Conservation (phyloP, 2,113 vertebrate species). For the Barnardius zonarius region DNA sequence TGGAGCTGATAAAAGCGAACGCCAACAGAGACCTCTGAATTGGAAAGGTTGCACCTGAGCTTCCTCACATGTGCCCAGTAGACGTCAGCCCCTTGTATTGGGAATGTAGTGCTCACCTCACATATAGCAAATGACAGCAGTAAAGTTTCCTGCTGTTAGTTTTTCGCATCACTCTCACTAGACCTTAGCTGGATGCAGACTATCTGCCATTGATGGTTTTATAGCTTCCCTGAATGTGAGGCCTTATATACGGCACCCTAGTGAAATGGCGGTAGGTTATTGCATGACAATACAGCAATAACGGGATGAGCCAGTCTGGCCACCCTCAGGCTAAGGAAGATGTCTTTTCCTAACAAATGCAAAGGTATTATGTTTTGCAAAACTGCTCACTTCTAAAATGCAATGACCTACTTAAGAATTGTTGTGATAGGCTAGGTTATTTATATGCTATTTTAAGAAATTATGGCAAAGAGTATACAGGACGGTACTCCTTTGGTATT, state of each 20-base stretch:
- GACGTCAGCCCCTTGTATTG: background rate
- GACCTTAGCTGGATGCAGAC: background rate
- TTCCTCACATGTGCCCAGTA: background rate
- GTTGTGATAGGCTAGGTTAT: background rate
- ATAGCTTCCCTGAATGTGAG: background rate
- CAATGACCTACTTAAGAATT: fast-evolving
- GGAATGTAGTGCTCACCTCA: background rate
- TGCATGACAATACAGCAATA: background rate
- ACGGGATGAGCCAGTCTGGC: background rate
- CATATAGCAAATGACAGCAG: background rate
- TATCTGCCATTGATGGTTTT: background rate
- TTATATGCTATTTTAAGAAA: background rate
- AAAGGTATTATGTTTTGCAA: background rate
- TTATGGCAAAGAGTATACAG: background rate
- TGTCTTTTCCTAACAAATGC: background rate
- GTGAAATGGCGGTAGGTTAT: background rate
- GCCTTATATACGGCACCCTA: background rate
- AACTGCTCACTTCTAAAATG: fast-evolving
- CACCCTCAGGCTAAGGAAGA: background rate
- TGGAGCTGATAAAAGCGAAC: constrained; percentile 1
- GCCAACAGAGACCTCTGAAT: background rate
- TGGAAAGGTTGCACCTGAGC: background rate
- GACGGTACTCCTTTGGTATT: background rate
- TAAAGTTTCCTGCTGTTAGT: background rate
- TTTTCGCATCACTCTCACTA: constrained; percentile 3